These are phyloP conservation scores for Clinocottus analis DNA, from an alignment of 2,113 vertebrate genomes.

Conservation along the genomic window DNA sequence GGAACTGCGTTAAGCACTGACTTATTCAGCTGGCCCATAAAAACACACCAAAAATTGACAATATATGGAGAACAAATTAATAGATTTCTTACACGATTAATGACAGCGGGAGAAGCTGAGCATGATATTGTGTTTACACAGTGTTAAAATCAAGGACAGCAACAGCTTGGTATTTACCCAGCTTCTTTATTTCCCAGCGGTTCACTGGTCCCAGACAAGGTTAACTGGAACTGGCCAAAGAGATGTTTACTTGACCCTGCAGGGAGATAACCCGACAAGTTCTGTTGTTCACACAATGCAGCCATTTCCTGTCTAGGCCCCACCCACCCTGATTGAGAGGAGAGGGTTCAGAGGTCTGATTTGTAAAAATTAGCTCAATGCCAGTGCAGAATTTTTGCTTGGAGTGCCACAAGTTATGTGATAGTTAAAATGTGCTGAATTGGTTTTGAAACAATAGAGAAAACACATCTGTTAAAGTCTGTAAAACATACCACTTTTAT, in stretches of 20 bases:
- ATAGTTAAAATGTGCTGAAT: not conserved
- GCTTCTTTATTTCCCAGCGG: slow-evolving; percentile 25
- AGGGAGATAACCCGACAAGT: slow-evolving; percentile 25
- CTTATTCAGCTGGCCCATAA: not conserved
- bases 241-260: slow-evolving; percentile 35
- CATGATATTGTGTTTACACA: not conserved
- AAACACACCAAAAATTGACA: not conserved
- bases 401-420: not conserved
- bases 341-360: slow-evolving; percentile 17
- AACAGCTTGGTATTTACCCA: slow-evolving; percentile 20
- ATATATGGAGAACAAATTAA: not conserved
- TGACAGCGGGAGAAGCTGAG: not conserved
- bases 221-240: slow-evolving; percentile 1
- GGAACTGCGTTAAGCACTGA: not conserved
- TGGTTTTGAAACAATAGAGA: not conserved
- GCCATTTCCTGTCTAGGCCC: slow-evolving; percentile 24
- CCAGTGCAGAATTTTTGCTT: not conserved
- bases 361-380: not conserved
- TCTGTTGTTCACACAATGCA: slow-evolving; percentile 25
- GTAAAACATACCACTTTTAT: not conserved
- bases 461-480: not conserved
- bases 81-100: not conserved
- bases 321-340: slow-evolving; percentile 14
- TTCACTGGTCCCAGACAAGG: slow-evolving; percentile 20
- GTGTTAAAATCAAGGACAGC: not conserved